These are phyloP conservation scores for Arbacia lixula DNA, from an alignment of 53 echinoderm and acorn worm species.

Conservation along the genomic window DNA sequence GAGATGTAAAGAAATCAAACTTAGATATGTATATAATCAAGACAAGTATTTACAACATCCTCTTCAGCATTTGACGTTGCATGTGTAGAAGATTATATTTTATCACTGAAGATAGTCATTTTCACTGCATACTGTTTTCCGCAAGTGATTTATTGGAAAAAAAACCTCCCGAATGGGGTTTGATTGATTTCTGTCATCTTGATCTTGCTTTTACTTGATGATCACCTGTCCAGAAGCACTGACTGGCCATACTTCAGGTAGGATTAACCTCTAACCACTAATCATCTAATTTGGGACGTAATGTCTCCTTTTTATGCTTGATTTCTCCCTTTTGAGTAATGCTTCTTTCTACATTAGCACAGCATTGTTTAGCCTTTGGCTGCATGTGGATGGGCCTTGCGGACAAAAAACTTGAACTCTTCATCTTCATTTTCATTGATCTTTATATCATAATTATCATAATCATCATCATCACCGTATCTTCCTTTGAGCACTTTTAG, in stretches of 20 bases:
- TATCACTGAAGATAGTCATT: too few relatives aligned
- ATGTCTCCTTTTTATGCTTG: conserved; percentile 23
- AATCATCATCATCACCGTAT: conserved; percentile 7
- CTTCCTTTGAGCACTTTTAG: neutral
- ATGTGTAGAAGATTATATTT: too few relatives aligned
- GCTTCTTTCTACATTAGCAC: conserved; percentile 8
- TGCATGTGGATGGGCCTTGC: conserved; percentile 42
- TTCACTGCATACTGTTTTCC: too few relatives aligned
- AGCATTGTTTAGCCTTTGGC: conserved; percentile 13
- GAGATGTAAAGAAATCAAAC: too few relatives aligned
- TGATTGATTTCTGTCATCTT: neutral
- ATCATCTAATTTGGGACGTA: neutral
- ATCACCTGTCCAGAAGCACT: conserved; percentile 17
- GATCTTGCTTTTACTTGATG: conserved; percentile 31
- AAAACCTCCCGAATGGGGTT: too few relatives aligned
- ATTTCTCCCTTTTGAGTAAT: conserved; percentile 23
- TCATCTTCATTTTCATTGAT: conserved; percentile 27
- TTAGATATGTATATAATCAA: too few relatives aligned
- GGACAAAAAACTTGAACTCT: too few relatives aligned
- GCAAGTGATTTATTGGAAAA: too few relatives aligned
- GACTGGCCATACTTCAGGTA: conserved; percentile 24
- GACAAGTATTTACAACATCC: too few relatives aligned
- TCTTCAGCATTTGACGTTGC: too few relatives aligned
- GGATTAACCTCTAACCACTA: conserved; percentile 12
- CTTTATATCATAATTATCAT: conserved; percentile 17